Evolutionary conservation across 2,888 invertebrate genomes (phyloP), one percentile per base, ranked within the genome.

Genomic region (Brenthis daphne): DNA sequence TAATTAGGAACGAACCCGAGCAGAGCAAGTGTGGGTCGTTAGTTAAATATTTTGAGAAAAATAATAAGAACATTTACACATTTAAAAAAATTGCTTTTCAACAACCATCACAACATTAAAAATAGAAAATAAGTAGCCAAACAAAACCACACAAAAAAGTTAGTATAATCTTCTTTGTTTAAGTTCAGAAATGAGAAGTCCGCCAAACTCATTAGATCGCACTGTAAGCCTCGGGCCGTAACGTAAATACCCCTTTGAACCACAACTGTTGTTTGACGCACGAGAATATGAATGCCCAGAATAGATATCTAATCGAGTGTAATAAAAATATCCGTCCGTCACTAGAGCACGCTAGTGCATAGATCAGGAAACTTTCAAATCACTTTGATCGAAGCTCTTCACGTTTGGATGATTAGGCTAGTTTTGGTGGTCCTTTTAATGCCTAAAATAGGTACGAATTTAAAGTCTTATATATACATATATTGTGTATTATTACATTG

Each of bases 201-300:
- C 75, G 70, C 74, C 71, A 75, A 84, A 85, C 86, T 85, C 85
- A 84, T 85, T 85, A 85, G 77, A 74, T 73, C 69, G 73, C 73
- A 76, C 74, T 68, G 71, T 78, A 76, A 77, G 79, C 75, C 77
- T 75, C 70, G 74, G 75, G 78, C 77, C 77, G 77, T 77, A 73
- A 70, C 71, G 73, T 78, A 79, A 78, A 77, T 79, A 82, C 67
- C 57, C 54, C 71, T 69, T 69, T 65, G 63, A 73, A 65, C 64
- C 51, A 58, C 48, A 60, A 60, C 50, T 48, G 67, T 78, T 84
- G 82, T 85, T 86, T 84, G 83, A 82, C 79, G 76, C 79, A 78
- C 79, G 78, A 80, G 57, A 65, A 67, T 73, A 71, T 73, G 68
- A 73, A 67, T 71, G 50, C 71, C 65, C 61, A 55, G 67, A 64